Evolutionary conservation across 2,113 vertebrate genomes (phyloP).

Genomic region (Thermophis baileyi): DNA sequence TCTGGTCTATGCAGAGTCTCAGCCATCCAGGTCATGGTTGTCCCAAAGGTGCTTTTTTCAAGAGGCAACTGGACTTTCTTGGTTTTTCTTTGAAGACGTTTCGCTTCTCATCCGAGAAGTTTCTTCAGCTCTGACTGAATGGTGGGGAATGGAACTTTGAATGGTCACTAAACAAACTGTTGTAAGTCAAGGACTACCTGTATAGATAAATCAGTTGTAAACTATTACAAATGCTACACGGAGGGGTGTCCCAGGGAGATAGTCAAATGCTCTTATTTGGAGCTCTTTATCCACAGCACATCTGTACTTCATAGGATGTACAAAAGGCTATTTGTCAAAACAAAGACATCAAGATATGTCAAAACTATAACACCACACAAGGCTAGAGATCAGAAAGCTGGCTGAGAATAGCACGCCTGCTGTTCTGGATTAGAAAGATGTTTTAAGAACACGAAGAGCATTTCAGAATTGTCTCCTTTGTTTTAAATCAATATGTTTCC

Average conservation of each 20-base stretch:
- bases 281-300: neutral
- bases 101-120: too few relatives aligned
- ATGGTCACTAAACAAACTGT: too few relatives aligned
- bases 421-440: neutral
- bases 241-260: neutral
- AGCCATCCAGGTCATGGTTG: too few relatives aligned
- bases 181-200: too few relatives aligned
- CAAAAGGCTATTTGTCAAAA: neutral
- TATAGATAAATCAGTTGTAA: neutral
- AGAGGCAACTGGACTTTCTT: too few relatives aligned
- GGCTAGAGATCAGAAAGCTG: neutral
- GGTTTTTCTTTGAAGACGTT: too few relatives aligned
- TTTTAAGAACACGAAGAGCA: slow-evolving; percentile 16
- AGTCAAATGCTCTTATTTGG: neutral
- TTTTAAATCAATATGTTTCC: slow-evolving; percentile 19
- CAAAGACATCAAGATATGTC: neutral
- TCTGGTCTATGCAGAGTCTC: too few relatives aligned
- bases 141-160: too few relatives aligned
- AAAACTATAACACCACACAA: neutral
- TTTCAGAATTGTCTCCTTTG: slow-evolving; percentile 2
- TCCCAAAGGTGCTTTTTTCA: too few relatives aligned
- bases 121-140: too few relatives aligned
- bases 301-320: neutral
- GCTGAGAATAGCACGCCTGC: neutral
- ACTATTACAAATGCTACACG: neutral